Evolutionary conservation across 2,113 vertebrate genomes (phyloP).

Genomic region (Triplophysa siluroides): DNA sequence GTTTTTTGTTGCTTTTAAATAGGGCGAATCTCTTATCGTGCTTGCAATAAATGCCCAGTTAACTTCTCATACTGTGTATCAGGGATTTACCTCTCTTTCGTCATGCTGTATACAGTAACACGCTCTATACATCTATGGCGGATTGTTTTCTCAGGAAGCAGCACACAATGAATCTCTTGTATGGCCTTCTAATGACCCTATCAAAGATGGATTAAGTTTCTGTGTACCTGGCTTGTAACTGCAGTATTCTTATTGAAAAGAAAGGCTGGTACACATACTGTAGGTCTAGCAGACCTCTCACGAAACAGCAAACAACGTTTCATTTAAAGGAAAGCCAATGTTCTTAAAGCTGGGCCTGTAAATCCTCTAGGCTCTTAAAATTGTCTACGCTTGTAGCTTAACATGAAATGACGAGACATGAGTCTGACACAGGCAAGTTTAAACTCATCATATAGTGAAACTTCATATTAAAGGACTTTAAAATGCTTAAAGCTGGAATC

Average conservation of each 20-base stretch:
- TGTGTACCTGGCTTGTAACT: not conserved
- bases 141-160: not conserved
- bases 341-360: not conserved
- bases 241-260: not conserved
- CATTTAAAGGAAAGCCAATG: not conserved
- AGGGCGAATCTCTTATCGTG: too few species aligned
- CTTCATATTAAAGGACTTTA: slow-evolving; percentile 24
- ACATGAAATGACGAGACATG: not conserved
- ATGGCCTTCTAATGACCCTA: slow-evolving; percentile 2
- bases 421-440: not conserved
- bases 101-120: not conserved
- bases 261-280: not conserved
- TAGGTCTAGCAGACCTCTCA: not conserved
- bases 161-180: slow-evolving; percentile 35
- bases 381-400: slow-evolving; percentile 2
- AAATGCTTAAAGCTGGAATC: not conserved
- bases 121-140: not conserved
- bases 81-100: not conserved
- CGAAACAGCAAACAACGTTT: slow-evolving; percentile 3
- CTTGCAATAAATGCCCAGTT: not conserved
- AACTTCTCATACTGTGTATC: not conserved
- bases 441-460: not conserved
- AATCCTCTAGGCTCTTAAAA: slow-evolving; percentile 10
- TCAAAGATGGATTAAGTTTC: not conserved
- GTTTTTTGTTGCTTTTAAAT: not conserved